phyloP scores from a whole-genome alignment of 2,797 vertebrate species.

The Arrhamphus sclerolepis region DNA sequence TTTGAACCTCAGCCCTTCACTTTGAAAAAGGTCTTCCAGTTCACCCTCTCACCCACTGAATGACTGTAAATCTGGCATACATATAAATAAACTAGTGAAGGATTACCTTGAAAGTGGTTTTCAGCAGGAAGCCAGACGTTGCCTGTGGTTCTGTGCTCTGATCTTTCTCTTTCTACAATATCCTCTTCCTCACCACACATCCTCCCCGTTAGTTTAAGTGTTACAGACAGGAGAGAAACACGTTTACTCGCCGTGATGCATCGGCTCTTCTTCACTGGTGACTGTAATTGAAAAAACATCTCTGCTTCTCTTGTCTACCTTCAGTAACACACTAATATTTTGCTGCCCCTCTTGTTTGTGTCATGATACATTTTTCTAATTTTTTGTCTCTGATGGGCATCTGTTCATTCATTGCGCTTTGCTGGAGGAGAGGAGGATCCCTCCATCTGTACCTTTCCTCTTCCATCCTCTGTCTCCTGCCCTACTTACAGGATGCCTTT shows the following conservation, averaged over 20 bases:
- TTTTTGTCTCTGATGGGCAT: constrained; percentile 50
- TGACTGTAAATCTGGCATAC: constrained; percentile 59
- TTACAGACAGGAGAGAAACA: constrained; percentile 4
- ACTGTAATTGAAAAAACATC: constrained; percentile 21
- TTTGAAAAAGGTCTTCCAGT: constrained; percentile 31
- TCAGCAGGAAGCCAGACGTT: constrained; percentile 49
- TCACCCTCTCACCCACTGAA: constrained; percentile 41
- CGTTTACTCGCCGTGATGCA: constrained; percentile 7
- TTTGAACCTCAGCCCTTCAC: constrained; percentile 22
- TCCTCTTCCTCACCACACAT: constrained; percentile 26
- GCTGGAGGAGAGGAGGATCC: constrained; percentile 56
- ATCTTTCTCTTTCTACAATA: constrained; percentile 41
- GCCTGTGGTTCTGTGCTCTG: constrained; percentile 49
- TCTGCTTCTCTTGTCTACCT: neutral
- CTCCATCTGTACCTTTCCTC: constrained; percentile 50
- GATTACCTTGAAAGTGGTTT: constrained; percentile 61
- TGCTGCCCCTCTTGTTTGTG: constrained; percentile 8
- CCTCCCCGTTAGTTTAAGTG: constrained; percentile 18
- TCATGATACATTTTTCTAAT: constrained; percentile 21
- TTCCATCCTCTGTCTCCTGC: constrained; percentile 38
- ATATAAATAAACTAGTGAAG: constrained; percentile 45
- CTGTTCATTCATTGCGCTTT: constrained; percentile 55
- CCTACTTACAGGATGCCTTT: constrained; percentile 42
- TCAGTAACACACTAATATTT: constrained; percentile 19
- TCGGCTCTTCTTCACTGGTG: constrained; percentile 11